Evolutionary conservation across 2,888 invertebrate genomes (phyloP).

Genomic region (Drosophila yooni): DNA sequence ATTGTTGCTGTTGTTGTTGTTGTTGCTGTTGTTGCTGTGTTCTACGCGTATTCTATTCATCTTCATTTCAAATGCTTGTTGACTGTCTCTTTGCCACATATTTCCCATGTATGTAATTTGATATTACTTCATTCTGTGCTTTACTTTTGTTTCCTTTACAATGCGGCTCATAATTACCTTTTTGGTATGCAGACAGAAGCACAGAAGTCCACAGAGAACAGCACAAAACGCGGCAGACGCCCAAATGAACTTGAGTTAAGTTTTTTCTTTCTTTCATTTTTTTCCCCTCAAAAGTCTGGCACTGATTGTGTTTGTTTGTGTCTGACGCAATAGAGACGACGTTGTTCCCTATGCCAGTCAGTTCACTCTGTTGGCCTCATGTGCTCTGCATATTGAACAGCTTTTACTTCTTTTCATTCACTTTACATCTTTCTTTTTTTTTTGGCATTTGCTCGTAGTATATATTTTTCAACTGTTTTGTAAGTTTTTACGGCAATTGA

Average conservation of each 20-base stretch:
- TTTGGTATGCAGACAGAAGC: constrained; percentile 81
- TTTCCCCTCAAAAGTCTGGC: constrained; percentile 1
- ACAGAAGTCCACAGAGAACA: constrained; percentile 10
- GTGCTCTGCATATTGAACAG: constrained; percentile 69
- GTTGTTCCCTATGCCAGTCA: constrained; percentile 4
- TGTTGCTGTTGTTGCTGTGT: background rate
- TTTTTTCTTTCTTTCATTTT: constrained; percentile 33
- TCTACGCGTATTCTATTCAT: constrained; percentile 32
- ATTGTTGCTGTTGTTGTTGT: background rate
- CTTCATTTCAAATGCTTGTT: constrained; percentile 17
- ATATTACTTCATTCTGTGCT: constrained; percentile 69
- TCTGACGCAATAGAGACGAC: constrained; percentile 58
- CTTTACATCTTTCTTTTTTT: constrained; percentile 4
- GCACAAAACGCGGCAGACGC: constrained; percentile 43
- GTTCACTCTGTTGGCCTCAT: constrained; percentile 25
- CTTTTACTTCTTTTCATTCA: constrained; percentile 15
- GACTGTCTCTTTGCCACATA: constrained; percentile 52
- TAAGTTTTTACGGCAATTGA: constrained; percentile 11
- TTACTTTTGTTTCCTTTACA: constrained; percentile 74
- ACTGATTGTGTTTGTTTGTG: constrained; percentile 28
- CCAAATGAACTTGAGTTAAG: constrained; percentile 65
- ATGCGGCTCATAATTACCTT: constrained; percentile 80
- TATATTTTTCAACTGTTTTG: constrained; percentile 34
- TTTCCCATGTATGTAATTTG: constrained; percentile 73
- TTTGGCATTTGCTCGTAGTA: constrained; percentile 17